Conservation (phyloP, 2,113 vertebrate genomes). For the Natator depressus region DNA sequence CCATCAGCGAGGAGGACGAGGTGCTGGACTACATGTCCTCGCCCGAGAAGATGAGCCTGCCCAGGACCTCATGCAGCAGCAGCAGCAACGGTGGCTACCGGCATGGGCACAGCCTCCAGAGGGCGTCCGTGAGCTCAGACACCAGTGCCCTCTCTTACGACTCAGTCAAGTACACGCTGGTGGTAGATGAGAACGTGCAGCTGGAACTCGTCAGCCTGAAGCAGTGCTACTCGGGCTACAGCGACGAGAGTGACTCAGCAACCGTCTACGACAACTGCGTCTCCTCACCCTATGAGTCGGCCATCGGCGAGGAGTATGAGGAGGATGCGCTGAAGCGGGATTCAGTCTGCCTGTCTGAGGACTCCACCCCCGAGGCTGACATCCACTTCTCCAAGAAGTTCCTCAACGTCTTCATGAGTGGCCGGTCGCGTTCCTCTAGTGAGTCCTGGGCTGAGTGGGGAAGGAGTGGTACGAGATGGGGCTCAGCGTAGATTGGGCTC, state of each 20-base stretch:
- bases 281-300: slow-evolving; percentile 93
- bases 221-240: slow-evolving; percentile 95
- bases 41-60: slow-evolving; percentile 69
- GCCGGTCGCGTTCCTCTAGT: slow-evolving; percentile 95
- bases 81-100: slow-evolving; percentile 67
- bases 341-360: slow-evolving; percentile 89
- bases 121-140: slow-evolving; percentile 92
- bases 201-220: slow-evolving; percentile 94
- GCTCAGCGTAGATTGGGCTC: not conserved
- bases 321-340: slow-evolving; percentile 87
- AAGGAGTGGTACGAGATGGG: not conserved
- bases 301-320: slow-evolving; percentile 92
- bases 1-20: slow-evolving; percentile 93
- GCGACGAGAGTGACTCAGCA: slow-evolving; percentile 94
- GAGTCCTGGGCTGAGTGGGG: slow-evolving; percentile 71
- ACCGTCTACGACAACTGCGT: slow-evolving; percentile 97
- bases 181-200: slow-evolving; percentile 96
- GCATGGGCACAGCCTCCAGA: slow-evolving; percentile 64
- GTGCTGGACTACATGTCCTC: slow-evolving; percentile 84
- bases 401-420: slow-evolving; percentile 98
- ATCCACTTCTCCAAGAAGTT: slow-evolving; percentile 97
- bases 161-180: slow-evolving; percentile 96
- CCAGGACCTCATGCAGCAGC: slow-evolving; percentile 65
- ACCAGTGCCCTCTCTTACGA: slow-evolving; percentile 96
- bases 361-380: slow-evolving; percentile 90